Conservation (phyloP, 1,140 invertebrate genomes). For the Drosophila murphyi region DNA sequence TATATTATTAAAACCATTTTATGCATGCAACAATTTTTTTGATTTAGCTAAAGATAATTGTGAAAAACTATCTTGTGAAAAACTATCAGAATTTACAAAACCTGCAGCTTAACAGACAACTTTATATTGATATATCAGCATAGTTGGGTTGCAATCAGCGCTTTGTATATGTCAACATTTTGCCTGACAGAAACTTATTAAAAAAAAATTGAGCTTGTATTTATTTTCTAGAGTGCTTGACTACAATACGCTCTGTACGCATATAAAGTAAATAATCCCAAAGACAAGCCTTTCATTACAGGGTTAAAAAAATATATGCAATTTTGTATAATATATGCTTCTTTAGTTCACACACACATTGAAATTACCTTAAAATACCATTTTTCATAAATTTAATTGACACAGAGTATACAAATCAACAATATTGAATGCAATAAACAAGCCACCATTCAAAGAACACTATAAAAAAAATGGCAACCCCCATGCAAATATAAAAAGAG, state of each 20-base stretch:
- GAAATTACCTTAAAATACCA: no score
- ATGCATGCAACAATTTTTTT: constrained; percentile 55
- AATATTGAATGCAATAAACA: constrained; percentile 33
- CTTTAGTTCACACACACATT: no score
- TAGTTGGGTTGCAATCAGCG: constrained; percentile 58
- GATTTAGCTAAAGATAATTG: constrained; percentile 17
- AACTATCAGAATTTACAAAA: constrained; percentile 60
- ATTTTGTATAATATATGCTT: no score
- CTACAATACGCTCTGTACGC: neutral
- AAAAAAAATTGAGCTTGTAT: neutral
- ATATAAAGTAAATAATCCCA: neutral
- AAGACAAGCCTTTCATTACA: neutral
- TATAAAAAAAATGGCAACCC: neutral
- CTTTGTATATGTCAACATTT: constrained; percentile 59
- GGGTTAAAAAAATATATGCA: neutral
- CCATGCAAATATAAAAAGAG: constrained; percentile 2
- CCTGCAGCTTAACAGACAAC: constrained; percentile 34
- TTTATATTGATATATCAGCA: constrained; percentile 46
- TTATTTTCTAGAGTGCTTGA: neutral
- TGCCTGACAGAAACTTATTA: neutral
- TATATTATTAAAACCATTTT: constrained; percentile 61
- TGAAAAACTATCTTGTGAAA: constrained; percentile 64
- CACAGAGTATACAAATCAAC: neutral
- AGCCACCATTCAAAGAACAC: neutral
- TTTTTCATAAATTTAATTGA: neutral